phyloP scores from a whole-genome alignment of 2,888 invertebrate genomes.

The Sphaeridia pumilis region DNA sequence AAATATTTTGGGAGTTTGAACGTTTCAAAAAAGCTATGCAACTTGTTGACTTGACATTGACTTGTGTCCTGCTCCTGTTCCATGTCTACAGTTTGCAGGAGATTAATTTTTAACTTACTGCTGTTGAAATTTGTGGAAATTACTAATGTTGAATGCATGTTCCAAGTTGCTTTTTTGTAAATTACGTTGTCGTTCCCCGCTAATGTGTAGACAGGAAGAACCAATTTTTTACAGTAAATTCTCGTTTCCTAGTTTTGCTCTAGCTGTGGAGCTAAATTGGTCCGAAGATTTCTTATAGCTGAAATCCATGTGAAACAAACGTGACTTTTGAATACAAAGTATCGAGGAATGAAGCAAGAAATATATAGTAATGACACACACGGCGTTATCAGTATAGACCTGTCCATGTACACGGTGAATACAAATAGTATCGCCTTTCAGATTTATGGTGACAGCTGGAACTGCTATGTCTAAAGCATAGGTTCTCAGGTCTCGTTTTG shows the following conservation, averaged over 20 bases:
- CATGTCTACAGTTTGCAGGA: background rate
- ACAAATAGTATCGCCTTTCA: constrained; percentile 14
- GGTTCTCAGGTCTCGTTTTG: background rate
- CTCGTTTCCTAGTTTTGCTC: no score
- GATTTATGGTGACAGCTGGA: constrained; percentile 17
- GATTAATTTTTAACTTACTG: background rate
- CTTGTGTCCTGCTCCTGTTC: background rate
- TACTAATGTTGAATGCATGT: no score
- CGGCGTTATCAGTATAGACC: background rate
- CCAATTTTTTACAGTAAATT: background rate
- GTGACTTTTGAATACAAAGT: background rate
- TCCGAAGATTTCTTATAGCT: background rate
- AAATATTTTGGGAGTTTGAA: no score
- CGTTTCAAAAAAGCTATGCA: background rate
- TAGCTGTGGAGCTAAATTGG: background rate
- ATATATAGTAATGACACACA: background rate
- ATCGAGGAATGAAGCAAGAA: no score
- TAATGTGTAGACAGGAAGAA: no score
- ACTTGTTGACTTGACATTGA: background rate
- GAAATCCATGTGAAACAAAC: background rate
- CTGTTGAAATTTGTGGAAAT: background rate
- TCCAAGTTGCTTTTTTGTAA: no score
- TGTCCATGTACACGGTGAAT: background rate
- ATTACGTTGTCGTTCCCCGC: no score
- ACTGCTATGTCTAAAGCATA: background rate